Evolutionary conservation across 2,797 vertebrate species (phyloP), one percentile per base, ranked within the genome.

Genomic region (Leptoclinus maculatus): DNA sequence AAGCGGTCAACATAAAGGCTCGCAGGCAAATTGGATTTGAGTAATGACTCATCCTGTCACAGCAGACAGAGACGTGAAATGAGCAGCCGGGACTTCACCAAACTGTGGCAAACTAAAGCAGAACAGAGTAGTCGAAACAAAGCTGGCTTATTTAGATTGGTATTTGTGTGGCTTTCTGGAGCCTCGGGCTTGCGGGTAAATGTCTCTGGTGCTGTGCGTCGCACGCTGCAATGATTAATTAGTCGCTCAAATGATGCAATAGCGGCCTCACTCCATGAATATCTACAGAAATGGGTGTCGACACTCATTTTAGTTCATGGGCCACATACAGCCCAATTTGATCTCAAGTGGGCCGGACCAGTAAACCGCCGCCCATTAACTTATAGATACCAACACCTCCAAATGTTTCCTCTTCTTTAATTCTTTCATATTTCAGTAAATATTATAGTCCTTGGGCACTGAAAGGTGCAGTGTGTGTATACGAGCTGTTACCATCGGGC

Each of bases 21-120:
- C 3, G 85, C 86, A 87, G 90, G 91, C 88, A 92, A 91, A 91
- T 92, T 92, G 85, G 85, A 90, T 94, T 90, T 93, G 90, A 93
- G 89, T 92, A 92, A 93, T 91, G 92, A 90, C 82, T 92, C 86
- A 84, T 74, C 83, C 85, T 83, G 90, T 91, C 88, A 85, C 68
- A 85, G 74, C 86, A 83, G 84, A 87, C 80, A 75, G 70, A 82
- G 70, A 89, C 60, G 59, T 86, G 80, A 88, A 91, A 89, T 74
- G 85, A 87, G 78, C 83, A 81, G 73, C 68, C 21, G 25, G 67
- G 86, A 92, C 78, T 90, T 88, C 65, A 80, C 57, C 83, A 41
- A 66, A 66, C 83, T 80, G 79, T 67, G 60, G 70, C 71, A 66
- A 85, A 83, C 77, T 80, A 80, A 65, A 80, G 82, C 70, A 77